Evolutionary conservation across 2,113 vertebrate genomes (phyloP).

Genomic region (Anolis sagrei): DNA sequence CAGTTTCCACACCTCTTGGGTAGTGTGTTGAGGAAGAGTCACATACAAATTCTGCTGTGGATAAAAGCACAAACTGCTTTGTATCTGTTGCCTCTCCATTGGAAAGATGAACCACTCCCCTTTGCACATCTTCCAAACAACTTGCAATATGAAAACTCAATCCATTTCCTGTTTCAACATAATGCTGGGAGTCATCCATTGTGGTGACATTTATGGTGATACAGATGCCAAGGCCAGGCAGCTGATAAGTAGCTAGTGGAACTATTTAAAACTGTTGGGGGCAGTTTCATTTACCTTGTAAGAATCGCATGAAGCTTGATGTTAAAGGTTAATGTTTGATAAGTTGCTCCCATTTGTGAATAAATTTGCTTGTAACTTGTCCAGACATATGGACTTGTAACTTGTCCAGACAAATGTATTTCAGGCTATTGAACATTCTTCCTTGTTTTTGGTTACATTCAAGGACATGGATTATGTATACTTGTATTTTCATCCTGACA

Average conservation of each 20-base stretch:
- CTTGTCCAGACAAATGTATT: background rate
- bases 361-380: slow-evolving; percentile 9
- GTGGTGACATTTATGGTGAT: background rate
- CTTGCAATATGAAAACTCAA: background rate
- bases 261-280: background rate
- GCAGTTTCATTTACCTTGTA: background rate
- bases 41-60: background rate
- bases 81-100: background rate
- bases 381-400: slow-evolving; percentile 3
- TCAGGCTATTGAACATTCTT: background rate
- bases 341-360: background rate
- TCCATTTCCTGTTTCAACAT: background rate
- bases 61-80: background rate
- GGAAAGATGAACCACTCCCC: background rate
- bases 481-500: background rate
- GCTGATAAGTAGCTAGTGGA: background rate
- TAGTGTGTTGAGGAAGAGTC: background rate
- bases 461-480: background rate
- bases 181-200: background rate
- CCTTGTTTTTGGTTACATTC: background rate
- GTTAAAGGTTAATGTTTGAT: background rate
- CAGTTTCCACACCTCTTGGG: background rate
- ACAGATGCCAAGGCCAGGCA: background rate
- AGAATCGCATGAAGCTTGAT: background rate
- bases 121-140: background rate